Base-by-base conservation (phyloP, 2,113 vertebrate species). In the Craseonycteris thonglongyai region DNA sequence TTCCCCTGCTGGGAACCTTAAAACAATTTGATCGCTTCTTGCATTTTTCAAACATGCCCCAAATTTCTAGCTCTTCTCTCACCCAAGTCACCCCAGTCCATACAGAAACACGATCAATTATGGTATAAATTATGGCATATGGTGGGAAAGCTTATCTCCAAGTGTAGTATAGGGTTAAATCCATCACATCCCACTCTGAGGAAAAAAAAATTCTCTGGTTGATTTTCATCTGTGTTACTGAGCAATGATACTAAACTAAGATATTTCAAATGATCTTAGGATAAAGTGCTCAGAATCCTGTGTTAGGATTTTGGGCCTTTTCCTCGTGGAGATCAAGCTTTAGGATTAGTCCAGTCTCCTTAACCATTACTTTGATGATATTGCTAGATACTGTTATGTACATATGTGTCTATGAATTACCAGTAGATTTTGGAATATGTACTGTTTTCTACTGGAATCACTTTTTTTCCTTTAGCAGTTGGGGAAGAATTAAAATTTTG, bases 281-380 rank as follows among this genome's bases (percentile, higher is more conserved):
- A 97, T 97, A 96, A 97, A 95, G 95, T 96, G 94, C 96, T 92
- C 90, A 90, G 91, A 97, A 76, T 82, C 0, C 0, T 93, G 19
- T 74, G 88, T 65, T 88, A 93, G 95, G 88, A 79, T 92, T 92
- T 90, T 86, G 93, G 88, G 91, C 91, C 92, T 86, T 96, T 68
- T 91, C 92, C 79, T 88, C 88, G 96, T 86, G 96, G 91, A 97
- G 96, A 97, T 97, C 54, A 93, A 96, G 65, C 97, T 96, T 94
- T 95, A 98, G 91, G 91, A 88, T 94, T 92, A 91, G 91, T 93
- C 84, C 28, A 79, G 74, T 96, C 76, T 95, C 96, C 76, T 97
- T 97, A 98, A 97, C 75, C 68, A n/a, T n/a, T n/a, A n/a, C 93
- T 98, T 97, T 96, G 94, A 88, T 96, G 91, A 96, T 51, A 30